Conservation (phyloP, 2,888 invertebrate species). For the Psococerastis gibbosa region DNA sequence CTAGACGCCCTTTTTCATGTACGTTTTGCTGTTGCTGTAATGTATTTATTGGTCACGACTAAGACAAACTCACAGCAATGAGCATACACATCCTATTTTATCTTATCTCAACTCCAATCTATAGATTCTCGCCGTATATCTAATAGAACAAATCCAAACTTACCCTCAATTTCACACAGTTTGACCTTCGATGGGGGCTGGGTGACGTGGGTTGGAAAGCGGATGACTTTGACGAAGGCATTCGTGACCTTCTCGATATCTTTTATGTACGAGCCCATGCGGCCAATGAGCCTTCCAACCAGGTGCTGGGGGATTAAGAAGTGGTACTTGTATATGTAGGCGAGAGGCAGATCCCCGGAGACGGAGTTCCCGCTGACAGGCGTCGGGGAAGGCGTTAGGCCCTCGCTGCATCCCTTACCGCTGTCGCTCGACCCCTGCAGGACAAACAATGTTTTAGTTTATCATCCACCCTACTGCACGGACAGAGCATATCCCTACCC, state of each 20-base stretch:
- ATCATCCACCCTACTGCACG: too few species aligned
- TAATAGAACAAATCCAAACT: conserved; percentile 17
- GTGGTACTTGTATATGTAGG: conserved; percentile 35
- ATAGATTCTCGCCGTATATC: too few species aligned
- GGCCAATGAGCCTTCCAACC: conserved; percentile 76
- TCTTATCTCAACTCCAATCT: too few species aligned
- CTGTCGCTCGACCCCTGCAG: conserved; percentile 58
- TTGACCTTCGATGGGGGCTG: conserved; percentile 52
- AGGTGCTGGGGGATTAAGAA: conserved; percentile 48
- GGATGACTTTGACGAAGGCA: conserved; percentile 58
- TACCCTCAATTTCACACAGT: conserved; percentile 69
- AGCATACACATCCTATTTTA: too few species aligned
- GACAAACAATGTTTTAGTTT: not conserved
- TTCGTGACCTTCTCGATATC: conserved; percentile 58
- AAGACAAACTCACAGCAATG: too few species aligned
- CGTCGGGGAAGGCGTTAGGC: conserved; percentile 39
- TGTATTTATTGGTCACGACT: too few species aligned
- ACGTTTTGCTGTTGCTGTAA: too few species aligned
- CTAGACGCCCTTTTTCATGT: too few species aligned
- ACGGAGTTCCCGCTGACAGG: conserved; percentile 29
- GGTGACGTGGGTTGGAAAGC: too few species aligned
- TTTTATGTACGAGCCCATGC: conserved; percentile 61
- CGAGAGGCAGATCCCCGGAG: conserved; percentile 16
- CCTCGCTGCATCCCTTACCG: conserved; percentile 60
- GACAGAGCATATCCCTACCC: too few species aligned